phyloP scores from a whole-genome alignment of 2,888 invertebrate genomes.

The Stenodema calcarata region DNA sequence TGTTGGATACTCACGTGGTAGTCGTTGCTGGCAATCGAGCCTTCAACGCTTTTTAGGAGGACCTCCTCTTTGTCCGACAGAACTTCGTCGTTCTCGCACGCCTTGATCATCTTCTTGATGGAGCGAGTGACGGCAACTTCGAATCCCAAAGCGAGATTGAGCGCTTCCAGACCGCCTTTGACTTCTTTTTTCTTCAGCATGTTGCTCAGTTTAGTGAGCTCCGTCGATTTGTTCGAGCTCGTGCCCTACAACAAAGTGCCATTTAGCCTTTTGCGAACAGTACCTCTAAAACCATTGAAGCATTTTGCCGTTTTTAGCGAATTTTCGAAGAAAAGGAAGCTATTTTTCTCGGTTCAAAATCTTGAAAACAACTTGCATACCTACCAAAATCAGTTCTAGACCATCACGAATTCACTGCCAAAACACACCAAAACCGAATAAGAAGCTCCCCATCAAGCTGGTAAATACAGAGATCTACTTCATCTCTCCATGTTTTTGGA shows the following conservation, averaged over 20 bases:
- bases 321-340: no score
- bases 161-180: slow-evolving; percentile 65
- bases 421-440: no score
- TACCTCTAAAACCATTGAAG: no score
- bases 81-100: slow-evolving; percentile 68
- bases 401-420: no score
- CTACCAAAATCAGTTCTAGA: no score
- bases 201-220: not conserved
- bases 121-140: slow-evolving; percentile 80
- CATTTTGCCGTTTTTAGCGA: no score
- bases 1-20: slow-evolving; percentile 50
- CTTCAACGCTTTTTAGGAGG: not conserved
- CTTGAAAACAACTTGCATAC: no score
- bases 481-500: no score
- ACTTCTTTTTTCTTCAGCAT: slow-evolving; percentile 14
- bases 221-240: slow-evolving; percentile 9
- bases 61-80: slow-evolving; percentile 4
- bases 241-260: not conserved
- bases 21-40: slow-evolving; percentile 33
- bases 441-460: no score
- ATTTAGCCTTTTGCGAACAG: not conserved
- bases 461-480: no score
- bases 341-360: no score
- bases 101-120: slow-evolving; percentile 73
- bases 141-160: slow-evolving; percentile 77